Evolutionary conservation across 2,888 invertebrate species (phyloP).

Genomic region (Drosophila emarginata): DNA sequence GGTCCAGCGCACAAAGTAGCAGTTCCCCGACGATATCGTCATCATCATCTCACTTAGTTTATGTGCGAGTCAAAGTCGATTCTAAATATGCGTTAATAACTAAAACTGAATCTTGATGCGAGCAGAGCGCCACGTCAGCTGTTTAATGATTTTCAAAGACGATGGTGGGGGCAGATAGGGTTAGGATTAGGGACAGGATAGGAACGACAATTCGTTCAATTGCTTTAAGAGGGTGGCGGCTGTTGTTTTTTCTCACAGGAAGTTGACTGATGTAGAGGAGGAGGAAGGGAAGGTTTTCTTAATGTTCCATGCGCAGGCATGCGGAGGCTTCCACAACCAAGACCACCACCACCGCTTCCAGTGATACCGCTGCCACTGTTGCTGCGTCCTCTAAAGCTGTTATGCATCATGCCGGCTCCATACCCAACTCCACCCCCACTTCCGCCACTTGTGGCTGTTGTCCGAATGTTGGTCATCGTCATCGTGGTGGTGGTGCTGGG

Average conservation of each 20-base stretch:
- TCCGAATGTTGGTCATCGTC: constrained; percentile 42
- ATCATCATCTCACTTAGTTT: constrained; percentile 63
- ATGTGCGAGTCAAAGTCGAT: constrained; percentile 30
- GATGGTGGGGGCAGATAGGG: constrained; percentile 19
- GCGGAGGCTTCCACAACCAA: constrained; percentile 38
- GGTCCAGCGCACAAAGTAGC: constrained; percentile 50
- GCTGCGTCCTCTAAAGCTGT: constrained; percentile 42
- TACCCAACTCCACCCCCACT: constrained; percentile 15
- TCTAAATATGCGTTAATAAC: constrained; percentile 30
- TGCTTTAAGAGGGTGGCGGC: constrained; percentile 9
- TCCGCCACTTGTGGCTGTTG: constrained; percentile 24
- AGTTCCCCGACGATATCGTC: constrained; percentile 48
- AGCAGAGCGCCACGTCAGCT: constrained; percentile 46
- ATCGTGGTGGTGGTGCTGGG: constrained; percentile 51
- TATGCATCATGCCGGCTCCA: constrained; percentile 25
- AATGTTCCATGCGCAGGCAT: constrained; percentile 45
- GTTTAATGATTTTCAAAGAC: constrained; percentile 13
- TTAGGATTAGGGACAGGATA: background rate
- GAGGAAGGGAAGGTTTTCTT: constrained; percentile 42
- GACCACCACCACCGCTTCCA: constrained; percentile 1
- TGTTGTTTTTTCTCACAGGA: constrained; percentile 4
- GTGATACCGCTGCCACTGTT: constrained; percentile 29
- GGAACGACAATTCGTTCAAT: background rate
- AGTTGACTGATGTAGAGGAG: constrained; percentile 20
- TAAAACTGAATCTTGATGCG: constrained; percentile 47